A percentile compares a stretch with the other conserved stretches of the same genome.
phyloP scores from a whole-genome alignment of 2,113 vertebrate genomes.

The Xiphophorus hellerii region DNA sequence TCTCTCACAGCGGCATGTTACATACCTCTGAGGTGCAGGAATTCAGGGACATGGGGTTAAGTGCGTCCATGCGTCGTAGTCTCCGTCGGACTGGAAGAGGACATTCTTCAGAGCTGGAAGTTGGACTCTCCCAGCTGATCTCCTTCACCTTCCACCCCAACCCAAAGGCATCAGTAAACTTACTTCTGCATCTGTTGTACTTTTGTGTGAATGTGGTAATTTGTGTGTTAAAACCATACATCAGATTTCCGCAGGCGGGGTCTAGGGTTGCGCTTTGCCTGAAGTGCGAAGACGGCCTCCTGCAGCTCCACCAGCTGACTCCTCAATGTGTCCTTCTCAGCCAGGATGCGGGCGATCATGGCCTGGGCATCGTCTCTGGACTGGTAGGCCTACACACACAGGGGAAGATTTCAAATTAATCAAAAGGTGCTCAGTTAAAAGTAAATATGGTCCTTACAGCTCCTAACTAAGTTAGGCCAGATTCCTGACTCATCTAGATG shows the following conservation, averaged over 20 bases:
- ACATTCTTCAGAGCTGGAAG: slow-evolving; percentile 35
- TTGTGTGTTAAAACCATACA: slow-evolving; percentile 24
- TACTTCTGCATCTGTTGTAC: background rate
- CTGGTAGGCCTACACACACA: slow-evolving; percentile 79
- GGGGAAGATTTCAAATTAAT: background rate
- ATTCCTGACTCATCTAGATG: background rate
- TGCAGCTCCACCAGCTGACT: slow-evolving; percentile 84
- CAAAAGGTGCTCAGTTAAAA: background rate
- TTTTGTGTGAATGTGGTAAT: background rate
- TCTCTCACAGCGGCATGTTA: background rate
- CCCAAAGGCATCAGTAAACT: background rate
- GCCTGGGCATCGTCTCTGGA: slow-evolving; percentile 84
- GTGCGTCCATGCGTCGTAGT: slow-evolving; percentile 67
- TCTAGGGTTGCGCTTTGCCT: slow-evolving; percentile 14
- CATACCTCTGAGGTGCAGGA: slow-evolving; percentile 45
- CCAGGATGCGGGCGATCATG: slow-evolving; percentile 82
- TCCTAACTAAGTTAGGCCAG: background rate
- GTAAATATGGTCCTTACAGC: background rate
- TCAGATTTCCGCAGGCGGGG: slow-evolving; percentile 10
- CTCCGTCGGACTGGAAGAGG: slow-evolving; percentile 7
- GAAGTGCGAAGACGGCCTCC: slow-evolving; percentile 76
- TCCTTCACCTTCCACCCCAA: slow-evolving; percentile 32
- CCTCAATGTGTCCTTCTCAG: slow-evolving; percentile 87
- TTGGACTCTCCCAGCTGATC: slow-evolving; percentile 12
- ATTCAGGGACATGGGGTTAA: slow-evolving; percentile 39